Evolutionary conservation across 2,797 vertebrate species (phyloP).

Genomic region (Syncerus caffer): DNA sequence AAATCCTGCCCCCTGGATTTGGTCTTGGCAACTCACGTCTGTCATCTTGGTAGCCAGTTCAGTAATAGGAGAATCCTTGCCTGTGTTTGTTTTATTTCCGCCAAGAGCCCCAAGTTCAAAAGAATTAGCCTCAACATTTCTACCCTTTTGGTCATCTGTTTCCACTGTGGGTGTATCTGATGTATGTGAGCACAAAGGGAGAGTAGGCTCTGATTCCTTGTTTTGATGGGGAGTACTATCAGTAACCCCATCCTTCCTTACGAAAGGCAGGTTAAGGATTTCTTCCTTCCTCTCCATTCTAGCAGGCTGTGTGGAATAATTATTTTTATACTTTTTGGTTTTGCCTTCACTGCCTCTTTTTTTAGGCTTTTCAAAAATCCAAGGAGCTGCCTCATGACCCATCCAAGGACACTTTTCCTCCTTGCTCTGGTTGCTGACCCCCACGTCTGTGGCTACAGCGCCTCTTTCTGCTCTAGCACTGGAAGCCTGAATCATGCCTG

Average conservation of each 20-base stretch:
- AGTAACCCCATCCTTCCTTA: neutral
- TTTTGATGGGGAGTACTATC: neutral
- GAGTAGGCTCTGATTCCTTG: neutral
- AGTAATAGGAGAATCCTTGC: neutral
- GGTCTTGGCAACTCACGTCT: neutral
- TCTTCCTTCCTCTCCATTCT: neutral
- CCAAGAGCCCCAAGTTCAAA: slow-evolving; percentile 50
- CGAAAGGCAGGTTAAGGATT: neutral
- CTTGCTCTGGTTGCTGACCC: neutral
- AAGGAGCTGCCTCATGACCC: slow-evolving; percentile 12
- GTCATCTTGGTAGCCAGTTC: neutral
- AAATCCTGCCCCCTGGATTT: neutral
- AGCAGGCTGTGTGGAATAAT: neutral
- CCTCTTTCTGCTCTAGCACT: neutral
- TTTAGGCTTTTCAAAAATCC: slow-evolving; percentile 68
- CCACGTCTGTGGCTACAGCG: neutral
- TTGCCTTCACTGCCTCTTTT: slow-evolving; percentile 74
- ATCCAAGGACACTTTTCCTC: slow-evolving; percentile 46
- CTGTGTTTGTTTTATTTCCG: neutral
- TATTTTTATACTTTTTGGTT: slow-evolving; percentile 65
- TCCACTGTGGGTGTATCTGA: slow-evolving; percentile 48
- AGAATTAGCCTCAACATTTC: slow-evolving; percentile 52
- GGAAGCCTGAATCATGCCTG: neutral
- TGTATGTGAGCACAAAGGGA: accelerated
- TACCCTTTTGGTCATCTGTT: slow-evolving; percentile 58